Percentiles rank a stretch among this genome's conserved stretches.
Evolutionary conservation across 1,140 invertebrate species (phyloP).

Genomic region (Dendroctonus valens): DNA sequence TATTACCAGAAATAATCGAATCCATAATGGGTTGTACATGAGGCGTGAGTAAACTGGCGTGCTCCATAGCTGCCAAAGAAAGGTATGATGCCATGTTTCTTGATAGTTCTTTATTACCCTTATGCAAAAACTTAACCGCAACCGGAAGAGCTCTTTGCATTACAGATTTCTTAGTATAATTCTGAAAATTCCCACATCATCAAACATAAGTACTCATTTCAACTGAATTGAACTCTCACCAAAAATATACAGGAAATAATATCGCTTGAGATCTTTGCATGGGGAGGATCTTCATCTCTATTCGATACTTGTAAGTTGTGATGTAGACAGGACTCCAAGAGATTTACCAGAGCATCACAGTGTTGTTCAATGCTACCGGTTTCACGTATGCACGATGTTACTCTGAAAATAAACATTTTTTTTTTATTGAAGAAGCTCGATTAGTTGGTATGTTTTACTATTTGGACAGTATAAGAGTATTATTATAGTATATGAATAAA

Average conservation of each 20-base stretch:
- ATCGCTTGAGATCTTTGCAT: constrained; percentile 93
- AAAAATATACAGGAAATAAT: constrained; percentile 91
- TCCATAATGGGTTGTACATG: constrained; percentile 88
- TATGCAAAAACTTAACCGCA: constrained; percentile 86
- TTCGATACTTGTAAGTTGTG: constrained; percentile 82
- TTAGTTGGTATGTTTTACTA: too few relatives aligned
- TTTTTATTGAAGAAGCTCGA: too few relatives aligned
- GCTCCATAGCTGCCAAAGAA: constrained; percentile 88
- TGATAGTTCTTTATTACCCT: constrained; percentile 85
- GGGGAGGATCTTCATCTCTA: constrained; percentile 83
- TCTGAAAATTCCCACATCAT: constrained; percentile 55
- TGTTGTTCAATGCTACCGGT: constrained; percentile 84
- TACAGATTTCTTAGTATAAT: constrained; percentile 83
- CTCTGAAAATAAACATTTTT: constrained; percentile 48
- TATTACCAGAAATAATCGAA: constrained; percentile 77
- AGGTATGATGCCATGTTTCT: constrained; percentile 89
- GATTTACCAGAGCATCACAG: constrained; percentile 73
- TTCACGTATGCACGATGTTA: constrained; percentile 87
- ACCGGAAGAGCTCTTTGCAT: constrained; percentile 88
- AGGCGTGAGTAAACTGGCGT: constrained; percentile 77
- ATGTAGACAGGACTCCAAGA: constrained; percentile 83
- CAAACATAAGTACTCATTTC: background rate
- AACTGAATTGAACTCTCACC: constrained; percentile 57
- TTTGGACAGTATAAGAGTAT: too few relatives aligned
- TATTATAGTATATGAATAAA: too few relatives aligned